Evolutionary conservation across 2,113 vertebrate species (phyloP).

Genomic region (Haemorhous mexicanus): DNA sequence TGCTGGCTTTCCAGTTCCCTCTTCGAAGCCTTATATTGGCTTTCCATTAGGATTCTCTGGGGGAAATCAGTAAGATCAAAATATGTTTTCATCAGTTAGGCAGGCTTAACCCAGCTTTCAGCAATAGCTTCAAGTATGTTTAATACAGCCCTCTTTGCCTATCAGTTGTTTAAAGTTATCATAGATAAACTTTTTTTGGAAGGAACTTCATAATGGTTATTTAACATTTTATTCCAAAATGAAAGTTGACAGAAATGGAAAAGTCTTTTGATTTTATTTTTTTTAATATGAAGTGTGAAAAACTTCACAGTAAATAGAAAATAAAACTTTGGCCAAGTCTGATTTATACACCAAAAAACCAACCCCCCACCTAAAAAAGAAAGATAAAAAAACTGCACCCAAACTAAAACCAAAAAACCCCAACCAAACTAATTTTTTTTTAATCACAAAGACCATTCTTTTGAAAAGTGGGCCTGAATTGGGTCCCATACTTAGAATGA

Average conservation of each 20-base stretch:
- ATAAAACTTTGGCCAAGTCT: background rate
- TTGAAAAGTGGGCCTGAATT: background rate
- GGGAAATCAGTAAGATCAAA: background rate
- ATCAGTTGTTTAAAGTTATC: background rate
- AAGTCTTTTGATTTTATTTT: background rate
- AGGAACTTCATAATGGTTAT: background rate
- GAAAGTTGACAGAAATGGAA: background rate
- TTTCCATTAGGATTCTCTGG: background rate
- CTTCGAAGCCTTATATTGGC: constrained; percentile 16
- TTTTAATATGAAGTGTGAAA: background rate
- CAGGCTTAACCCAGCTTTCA: constrained; percentile 44
- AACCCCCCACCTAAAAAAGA: background rate
- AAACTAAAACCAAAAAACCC: background rate
- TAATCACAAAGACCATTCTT: constrained; percentile 14
- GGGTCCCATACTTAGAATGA: background rate
- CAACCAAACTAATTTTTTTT: background rate
- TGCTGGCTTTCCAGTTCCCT: constrained; percentile 42
- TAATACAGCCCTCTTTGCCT: constrained; percentile 55
- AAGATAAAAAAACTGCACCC: background rate
- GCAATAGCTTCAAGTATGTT: background rate
- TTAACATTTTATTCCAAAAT: background rate
- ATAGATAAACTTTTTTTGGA: background rate
- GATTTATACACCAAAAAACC: background rate
- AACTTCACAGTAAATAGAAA: background rate
- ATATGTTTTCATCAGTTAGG: background rate